Evolutionary conservation across 2,113 vertebrate species (phyloP).

Genomic region (Bos javanicus): DNA sequence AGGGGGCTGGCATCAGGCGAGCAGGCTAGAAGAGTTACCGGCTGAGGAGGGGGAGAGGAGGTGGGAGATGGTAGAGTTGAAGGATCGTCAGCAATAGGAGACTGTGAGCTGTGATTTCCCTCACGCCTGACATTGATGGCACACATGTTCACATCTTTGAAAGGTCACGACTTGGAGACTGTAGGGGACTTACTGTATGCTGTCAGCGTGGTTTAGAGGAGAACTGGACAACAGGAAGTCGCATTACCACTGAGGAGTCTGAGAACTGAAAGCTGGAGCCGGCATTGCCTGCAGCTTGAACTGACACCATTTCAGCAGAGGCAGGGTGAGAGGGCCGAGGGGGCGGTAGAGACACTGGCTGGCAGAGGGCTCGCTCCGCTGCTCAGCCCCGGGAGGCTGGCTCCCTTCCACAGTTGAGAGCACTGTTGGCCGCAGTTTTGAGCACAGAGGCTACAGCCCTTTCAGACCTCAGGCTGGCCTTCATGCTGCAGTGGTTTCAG

Average conservation of each 20-base stretch:
- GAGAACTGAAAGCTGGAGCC: background rate
- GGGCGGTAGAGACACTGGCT: background rate
- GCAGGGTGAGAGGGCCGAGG: background rate
- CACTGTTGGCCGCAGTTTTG: background rate
- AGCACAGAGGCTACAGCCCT: background rate
- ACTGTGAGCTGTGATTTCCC: background rate
- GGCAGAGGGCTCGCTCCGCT: accelerated
- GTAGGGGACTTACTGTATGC: background rate
- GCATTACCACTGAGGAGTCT: accelerated
- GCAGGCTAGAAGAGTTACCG: background rate
- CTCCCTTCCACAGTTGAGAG: background rate
- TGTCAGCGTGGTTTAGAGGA: background rate
- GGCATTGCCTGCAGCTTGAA: too few relatives aligned
- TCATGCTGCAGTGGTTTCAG: background rate
- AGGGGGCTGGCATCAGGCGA: background rate
- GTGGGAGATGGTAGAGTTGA: background rate
- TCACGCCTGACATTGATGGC: background rate
- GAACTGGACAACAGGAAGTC: background rate
- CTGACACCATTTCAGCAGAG: background rate
- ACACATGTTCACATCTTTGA: background rate
- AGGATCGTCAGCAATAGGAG: background rate
- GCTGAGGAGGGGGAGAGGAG: background rate
- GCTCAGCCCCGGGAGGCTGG: background rate
- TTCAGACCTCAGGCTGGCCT: background rate
- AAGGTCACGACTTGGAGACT: background rate